These are phyloP conservation scores for Lasioglossum vierecki DNA, from an alignment of 2,888 invertebrate species.

Conservation along the genomic window DNA sequence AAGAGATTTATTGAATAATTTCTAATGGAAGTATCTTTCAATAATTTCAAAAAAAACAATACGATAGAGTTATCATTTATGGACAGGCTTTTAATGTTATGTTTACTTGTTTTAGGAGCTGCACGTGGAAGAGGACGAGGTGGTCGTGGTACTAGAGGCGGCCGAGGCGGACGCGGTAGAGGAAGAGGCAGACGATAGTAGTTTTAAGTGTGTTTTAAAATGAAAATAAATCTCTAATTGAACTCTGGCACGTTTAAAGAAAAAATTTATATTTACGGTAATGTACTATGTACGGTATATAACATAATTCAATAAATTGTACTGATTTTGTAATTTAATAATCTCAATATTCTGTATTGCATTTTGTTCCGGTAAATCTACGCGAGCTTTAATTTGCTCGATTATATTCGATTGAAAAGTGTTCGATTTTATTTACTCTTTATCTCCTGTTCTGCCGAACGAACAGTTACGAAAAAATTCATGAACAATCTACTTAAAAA, in stretches of 20 bases:
- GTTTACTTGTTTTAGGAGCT: conserved; percentile 82
- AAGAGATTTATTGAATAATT: too few relatives aligned
- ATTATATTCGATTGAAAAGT: too few relatives aligned
- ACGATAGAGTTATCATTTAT: too few relatives aligned
- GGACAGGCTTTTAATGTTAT: background rate
- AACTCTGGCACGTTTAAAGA: conserved; percentile 40
- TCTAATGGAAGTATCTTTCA: too few relatives aligned
- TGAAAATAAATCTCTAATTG: conserved; percentile 40
- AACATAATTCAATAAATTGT: conserved; percentile 41
- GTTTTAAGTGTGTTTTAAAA: conserved; percentile 27
- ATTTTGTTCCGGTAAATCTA: background rate
- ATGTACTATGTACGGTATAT: conserved; percentile 19
- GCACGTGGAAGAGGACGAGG: conserved; percentile 89
- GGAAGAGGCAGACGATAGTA: conserved; percentile 85
- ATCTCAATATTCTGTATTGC: background rate
- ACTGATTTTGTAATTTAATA: conserved; percentile 61
- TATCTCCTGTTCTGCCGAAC: too few relatives aligned
- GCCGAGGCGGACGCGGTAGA: conserved; percentile 90
- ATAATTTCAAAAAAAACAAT: too few relatives aligned
- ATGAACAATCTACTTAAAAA: too few relatives aligned
- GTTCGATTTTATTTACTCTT: too few relatives aligned
- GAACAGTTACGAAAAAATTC: too few relatives aligned
- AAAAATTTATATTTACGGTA: conserved; percentile 18
- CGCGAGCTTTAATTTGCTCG: background rate
- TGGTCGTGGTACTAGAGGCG: conserved; percentile 89